Evolutionary conservation across 2,113 vertebrate genomes (phyloP).

Genomic region (Vireo altiloquus): DNA sequence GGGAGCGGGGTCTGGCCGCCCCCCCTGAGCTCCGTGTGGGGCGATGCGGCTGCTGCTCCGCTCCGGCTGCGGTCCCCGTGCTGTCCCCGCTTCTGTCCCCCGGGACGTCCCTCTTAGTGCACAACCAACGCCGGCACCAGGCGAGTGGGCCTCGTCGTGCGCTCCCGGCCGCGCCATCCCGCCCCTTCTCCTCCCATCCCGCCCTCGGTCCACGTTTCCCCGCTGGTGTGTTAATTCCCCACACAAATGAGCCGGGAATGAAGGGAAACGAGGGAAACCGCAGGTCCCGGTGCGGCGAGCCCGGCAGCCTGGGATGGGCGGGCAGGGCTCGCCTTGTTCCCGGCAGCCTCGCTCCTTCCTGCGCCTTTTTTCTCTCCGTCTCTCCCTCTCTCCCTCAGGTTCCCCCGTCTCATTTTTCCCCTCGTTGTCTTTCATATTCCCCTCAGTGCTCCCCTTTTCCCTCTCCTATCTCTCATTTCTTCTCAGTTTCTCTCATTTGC

Average conservation of each 20-base stretch:
- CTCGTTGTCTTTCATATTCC: background rate
- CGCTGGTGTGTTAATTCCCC: background rate
- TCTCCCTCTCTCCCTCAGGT: background rate
- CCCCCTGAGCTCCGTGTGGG: background rate
- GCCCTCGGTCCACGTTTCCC: background rate
- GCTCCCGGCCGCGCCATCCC: background rate
- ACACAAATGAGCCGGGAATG: background rate
- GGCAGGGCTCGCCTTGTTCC: background rate
- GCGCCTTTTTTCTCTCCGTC: background rate
- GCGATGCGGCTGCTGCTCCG: rapidly evolving
- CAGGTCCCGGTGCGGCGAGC: background rate
- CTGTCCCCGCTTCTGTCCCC: no score
- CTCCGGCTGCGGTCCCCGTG: rapidly evolving
- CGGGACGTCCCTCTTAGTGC: background rate
- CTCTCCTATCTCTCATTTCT: background rate
- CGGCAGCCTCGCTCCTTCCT: background rate
- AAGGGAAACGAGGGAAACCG: background rate
- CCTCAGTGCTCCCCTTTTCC: no score
- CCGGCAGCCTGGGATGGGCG: background rate
- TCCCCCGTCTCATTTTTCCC: background rate
- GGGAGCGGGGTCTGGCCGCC: background rate
- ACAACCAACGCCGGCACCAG: rapidly evolving
- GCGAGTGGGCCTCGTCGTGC: background rate
- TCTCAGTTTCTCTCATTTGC: background rate
- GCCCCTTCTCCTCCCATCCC: background rate